Conservation (phyloP, 2,797 vertebrate species). For the Lithobates sylvaticus region DNA sequence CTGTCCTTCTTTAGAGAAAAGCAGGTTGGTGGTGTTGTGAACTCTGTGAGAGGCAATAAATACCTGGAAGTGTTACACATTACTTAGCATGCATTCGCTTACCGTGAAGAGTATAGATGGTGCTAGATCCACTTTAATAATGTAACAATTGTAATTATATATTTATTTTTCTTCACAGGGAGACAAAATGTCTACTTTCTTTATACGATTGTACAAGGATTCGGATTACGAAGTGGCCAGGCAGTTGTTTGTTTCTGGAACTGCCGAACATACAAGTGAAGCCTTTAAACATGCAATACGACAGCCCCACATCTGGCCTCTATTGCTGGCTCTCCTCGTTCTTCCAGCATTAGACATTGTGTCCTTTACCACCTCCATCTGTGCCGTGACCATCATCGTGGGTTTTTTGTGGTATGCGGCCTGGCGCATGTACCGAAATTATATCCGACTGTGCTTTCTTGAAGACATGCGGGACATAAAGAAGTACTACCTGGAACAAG, state of each 20-base stretch:
- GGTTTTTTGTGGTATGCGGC: slow-evolving; percentile 71
- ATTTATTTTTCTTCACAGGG: too few species aligned
- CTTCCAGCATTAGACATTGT: slow-evolving; percentile 76
- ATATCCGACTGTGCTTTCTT: slow-evolving; percentile 72
- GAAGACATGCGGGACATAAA: slow-evolving; percentile 62
- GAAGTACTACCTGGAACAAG: slow-evolving; percentile 58
- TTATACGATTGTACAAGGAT: slow-evolving; percentile 56
- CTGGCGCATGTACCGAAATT: slow-evolving; percentile 69
- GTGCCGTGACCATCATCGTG: slow-evolving; percentile 75
- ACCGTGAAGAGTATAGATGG: too few species aligned
- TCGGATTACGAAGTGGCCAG: slow-evolving; percentile 54
- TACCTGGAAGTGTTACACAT: too few species aligned
- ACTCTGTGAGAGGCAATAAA: too few species aligned
- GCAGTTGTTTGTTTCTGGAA: slow-evolving; percentile 49
- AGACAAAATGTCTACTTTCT: slow-evolving; percentile 32
- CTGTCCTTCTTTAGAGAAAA: too few species aligned
- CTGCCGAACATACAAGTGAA: slow-evolving; percentile 40
- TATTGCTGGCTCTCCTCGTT: slow-evolving; percentile 76
- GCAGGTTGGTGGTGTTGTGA: too few species aligned
- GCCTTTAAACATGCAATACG: slow-evolving; percentile 48
- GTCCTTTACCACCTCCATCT: slow-evolving; percentile 77
- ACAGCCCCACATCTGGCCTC: slow-evolving; percentile 69
- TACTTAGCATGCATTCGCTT: too few species aligned
- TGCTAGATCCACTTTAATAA: too few species aligned
- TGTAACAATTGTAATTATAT: too few species aligned